Conservation (phyloP, 2,797 vertebrate species). For the Mus caroli region DNA sequence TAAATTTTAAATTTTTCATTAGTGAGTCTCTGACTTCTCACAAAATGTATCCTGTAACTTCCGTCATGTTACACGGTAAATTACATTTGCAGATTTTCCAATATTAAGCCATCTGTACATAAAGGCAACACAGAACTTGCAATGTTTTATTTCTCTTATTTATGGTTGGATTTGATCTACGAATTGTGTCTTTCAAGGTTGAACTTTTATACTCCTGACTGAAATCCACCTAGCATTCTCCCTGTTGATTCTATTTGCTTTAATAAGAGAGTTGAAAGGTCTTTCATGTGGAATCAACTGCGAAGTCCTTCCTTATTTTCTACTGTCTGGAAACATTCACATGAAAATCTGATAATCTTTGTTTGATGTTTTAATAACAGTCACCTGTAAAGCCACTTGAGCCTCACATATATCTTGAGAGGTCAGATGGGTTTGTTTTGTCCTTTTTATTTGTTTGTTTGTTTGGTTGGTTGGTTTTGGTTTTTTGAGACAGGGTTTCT, state of each 20-base stretch:
- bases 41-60: constrained; percentile 17
- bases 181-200: constrained; percentile 48
- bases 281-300: neutral
- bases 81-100: constrained; percentile 48
- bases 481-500: too few relatives aligned
- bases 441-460: neutral
- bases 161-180: constrained; percentile 21
- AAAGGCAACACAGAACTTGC: constrained; percentile 4
- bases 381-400: constrained; percentile 28
- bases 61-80: constrained; percentile 6
- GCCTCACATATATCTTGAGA: neutral
- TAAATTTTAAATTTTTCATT: constrained; percentile 63
- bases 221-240: constrained; percentile 34
- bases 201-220: constrained; percentile 45
- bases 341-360: constrained; percentile 44
- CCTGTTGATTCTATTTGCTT: neutral
- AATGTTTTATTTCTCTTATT: constrained; percentile 38
- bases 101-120: constrained; percentile 18
- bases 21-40: neutral
- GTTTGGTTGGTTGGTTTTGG: too few relatives aligned
- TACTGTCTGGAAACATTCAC: constrained; percentile 14
- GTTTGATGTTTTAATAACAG: constrained; percentile 47
- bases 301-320: constrained; percentile 22
- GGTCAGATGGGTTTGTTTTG: neutral
- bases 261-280: constrained; percentile 9